Evolutionary conservation across 2,888 invertebrate genomes (phyloP).

Genomic region (Drosophila paranaensis): DNA sequence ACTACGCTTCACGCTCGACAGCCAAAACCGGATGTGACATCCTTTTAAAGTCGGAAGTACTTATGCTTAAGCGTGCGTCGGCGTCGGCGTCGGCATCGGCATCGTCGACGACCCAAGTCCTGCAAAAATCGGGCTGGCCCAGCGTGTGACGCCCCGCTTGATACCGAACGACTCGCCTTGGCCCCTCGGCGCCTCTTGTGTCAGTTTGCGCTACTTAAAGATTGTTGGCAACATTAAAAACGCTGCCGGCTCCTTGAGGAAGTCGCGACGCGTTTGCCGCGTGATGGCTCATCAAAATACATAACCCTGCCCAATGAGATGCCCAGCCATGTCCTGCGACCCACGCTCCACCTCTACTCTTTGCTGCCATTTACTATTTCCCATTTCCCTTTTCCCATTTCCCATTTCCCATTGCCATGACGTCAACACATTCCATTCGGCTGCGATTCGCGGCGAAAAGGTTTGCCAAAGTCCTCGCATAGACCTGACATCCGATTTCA

Average conservation of each 20-base stretch:
- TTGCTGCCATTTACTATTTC: no score
- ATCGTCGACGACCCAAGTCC: constrained; percentile 40
- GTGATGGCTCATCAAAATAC: constrained; percentile 50
- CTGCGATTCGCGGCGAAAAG: constrained; percentile 8
- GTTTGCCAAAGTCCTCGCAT: not conserved
- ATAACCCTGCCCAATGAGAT: constrained; percentile 34
- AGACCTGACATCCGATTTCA: constrained; percentile 6
- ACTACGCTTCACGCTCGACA: constrained; percentile 76
- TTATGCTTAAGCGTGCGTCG: constrained; percentile 83
- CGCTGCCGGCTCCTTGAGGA: constrained; percentile 22
- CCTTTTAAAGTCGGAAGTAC: constrained; percentile 85
- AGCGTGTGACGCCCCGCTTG: constrained; percentile 31
- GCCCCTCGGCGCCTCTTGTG: constrained; percentile 34
- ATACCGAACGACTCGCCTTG: constrained; percentile 13
- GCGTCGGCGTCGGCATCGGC: constrained; percentile 61
- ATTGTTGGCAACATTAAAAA: constrained; percentile 71
- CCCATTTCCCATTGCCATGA: constrained; percentile 4
- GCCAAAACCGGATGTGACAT: constrained; percentile 83
- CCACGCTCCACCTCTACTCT: not conserved
- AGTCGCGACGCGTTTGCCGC: constrained; percentile 15
- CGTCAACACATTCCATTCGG: constrained; percentile 17
- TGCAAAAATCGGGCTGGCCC: constrained; percentile 4
- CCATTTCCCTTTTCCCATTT: not conserved
- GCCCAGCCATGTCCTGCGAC: constrained; percentile 1
- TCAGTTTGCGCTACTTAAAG: constrained; percentile 75